phyloP scores from a whole-genome alignment of 2,113 vertebrate species.

The Beaufortia kweichowensis region DNA sequence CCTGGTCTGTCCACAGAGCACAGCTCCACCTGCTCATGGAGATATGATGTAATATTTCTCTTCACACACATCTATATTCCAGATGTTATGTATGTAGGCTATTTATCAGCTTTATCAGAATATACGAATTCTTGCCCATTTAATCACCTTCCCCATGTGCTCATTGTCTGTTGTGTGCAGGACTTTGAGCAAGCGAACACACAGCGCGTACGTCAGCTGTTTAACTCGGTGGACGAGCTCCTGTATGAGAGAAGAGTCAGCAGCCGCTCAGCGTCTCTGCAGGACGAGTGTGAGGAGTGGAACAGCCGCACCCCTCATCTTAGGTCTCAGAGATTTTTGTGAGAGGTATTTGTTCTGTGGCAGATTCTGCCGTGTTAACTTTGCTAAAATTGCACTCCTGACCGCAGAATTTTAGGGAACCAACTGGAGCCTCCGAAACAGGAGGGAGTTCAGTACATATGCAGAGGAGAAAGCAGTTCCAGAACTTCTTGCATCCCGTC shows the following conservation, averaged over 20 bases:
- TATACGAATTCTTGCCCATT: background rate
- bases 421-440: constrained; percentile 75
- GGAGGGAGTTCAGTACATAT: constrained; percentile 78
- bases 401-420: constrained; percentile 74
- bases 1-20: constrained; percentile 78
- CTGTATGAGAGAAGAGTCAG: constrained; percentile 81
- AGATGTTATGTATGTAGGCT: background rate
- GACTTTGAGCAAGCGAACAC: constrained; percentile 82
- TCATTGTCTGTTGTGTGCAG: constrained; percentile 58
- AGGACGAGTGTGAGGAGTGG: constrained; percentile 80
- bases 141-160: no score
- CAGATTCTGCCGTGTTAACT: background rate
- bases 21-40: constrained; percentile 84
- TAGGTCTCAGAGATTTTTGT: constrained; percentile 65
- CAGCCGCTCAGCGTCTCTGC: constrained; percentile 70
- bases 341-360: background rate
- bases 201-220: constrained; percentile 76
- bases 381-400: background rate
- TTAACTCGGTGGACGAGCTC: constrained; percentile 83
- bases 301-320: constrained; percentile 76
- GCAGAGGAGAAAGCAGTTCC: constrained; percentile 51
- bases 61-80: background rate
- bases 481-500: background rate
- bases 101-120: background rate
- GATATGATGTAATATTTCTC: constrained; percentile 76